These are phyloP conservation scores for Cassiopea xamachana DNA, from an alignment of 30 jellyfish, hydroid and myxozoan genomes.

Conservation along the genomic window DNA sequence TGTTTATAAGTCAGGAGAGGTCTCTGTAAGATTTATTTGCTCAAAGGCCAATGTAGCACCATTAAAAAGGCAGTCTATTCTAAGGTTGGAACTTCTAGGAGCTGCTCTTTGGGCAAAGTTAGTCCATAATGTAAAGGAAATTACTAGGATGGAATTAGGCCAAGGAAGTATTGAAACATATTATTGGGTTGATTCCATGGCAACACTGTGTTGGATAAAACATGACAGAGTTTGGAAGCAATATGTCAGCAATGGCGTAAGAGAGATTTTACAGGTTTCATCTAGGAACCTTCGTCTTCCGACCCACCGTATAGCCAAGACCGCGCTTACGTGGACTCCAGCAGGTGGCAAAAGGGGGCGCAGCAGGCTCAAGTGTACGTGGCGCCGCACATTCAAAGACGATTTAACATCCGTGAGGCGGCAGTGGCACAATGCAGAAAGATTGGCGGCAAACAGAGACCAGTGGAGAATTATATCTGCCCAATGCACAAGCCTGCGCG, in stretches of 20 bases:
- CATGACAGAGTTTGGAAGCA: constrained; percentile 30
- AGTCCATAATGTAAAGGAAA: not conserved
- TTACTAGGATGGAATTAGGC: not conserved
- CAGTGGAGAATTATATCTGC: too few species aligned
- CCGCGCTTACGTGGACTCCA: too few species aligned
- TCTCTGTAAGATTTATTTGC: constrained; percentile 29
- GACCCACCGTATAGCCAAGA: too few species aligned
- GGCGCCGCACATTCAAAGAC: too few species aligned
- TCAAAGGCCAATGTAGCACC: constrained; percentile 86
- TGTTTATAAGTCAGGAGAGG: constrained; percentile 58
- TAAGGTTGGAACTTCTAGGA: constrained; percentile 67
- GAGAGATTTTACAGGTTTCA: not conserved
- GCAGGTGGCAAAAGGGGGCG: too few species aligned
- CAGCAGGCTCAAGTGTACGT: too few species aligned
- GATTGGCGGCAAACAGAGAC: too few species aligned
- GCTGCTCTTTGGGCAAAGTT: constrained; percentile 49
- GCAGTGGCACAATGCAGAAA: too few species aligned
- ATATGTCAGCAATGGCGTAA: constrained; percentile 21
- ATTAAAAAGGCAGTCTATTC: constrained; percentile 41
- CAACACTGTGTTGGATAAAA: constrained; percentile 55
- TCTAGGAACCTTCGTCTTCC: too few species aligned
- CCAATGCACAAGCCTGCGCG: too few species aligned
- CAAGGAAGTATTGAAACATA: not conserved
- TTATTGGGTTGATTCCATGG: constrained; percentile 58
- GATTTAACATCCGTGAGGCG: too few species aligned